phyloP scores from a whole-genome alignment of 2,113 vertebrate genomes.

The Chaetura pelagica region DNA sequence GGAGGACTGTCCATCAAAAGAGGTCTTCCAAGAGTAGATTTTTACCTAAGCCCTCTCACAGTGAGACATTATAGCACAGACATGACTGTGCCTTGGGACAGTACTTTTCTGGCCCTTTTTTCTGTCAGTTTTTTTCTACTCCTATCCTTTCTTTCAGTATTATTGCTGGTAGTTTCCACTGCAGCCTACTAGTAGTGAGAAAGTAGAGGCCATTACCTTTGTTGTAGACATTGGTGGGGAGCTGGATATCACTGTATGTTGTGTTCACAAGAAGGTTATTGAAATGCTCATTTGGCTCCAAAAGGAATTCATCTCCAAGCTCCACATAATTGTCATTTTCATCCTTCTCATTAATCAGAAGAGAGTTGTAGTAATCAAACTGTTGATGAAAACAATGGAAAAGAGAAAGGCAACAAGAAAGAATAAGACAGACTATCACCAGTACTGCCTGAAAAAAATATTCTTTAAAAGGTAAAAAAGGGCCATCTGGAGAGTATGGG shows the following conservation, averaged over 20 bases:
- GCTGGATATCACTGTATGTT: conserved; percentile 89
- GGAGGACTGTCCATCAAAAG: not conserved
- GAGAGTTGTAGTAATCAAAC: conserved; percentile 94
- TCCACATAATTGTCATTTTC: conserved; percentile 84
- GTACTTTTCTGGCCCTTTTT: not conserved
- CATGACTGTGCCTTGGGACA: not conserved
- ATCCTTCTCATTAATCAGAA: conserved; percentile 88
- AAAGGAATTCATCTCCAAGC: conserved; percentile 88
- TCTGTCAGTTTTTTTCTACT: not conserved
- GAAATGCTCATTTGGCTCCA: conserved; percentile 92
- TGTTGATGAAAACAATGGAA: conserved; percentile 35
- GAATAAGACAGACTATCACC: not conserved
- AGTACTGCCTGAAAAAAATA: not conserved
- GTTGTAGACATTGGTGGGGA: conserved; percentile 96
- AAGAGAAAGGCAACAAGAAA: not conserved
- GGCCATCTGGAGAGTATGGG: not conserved
- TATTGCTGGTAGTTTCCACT: not conserved
- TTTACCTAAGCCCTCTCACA: not conserved
- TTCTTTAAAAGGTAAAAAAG: not conserved
- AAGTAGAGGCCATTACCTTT: conserved; percentile 78
- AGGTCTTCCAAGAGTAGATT: not conserved
- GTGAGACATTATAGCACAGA: not conserved
- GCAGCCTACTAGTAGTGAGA: not conserved
- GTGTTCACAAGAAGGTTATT: conserved; percentile 89
- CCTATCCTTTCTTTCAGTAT: not conserved